Evolutionary conservation across 2,797 vertebrate species (phyloP).

Genomic region (Oreochromis mossambicus): DNA sequence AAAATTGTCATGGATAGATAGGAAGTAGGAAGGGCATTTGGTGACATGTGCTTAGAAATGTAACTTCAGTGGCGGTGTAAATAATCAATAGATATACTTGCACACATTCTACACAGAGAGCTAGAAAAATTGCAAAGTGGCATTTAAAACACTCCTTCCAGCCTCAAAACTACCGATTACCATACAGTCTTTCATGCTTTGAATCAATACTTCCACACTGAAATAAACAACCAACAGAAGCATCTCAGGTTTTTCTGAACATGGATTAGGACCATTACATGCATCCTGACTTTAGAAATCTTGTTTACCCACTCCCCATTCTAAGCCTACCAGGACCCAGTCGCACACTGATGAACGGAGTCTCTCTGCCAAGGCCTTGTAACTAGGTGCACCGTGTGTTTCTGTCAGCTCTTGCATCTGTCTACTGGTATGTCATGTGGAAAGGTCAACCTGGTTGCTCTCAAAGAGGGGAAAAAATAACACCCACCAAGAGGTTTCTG

Average conservation of each 20-base stretch:
- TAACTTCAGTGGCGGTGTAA: slow-evolving; percentile 33
- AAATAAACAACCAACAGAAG: slow-evolving; percentile 27
- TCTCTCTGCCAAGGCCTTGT: slow-evolving; percentile 32
- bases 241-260: slow-evolving; percentile 30
- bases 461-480: slow-evolving; percentile 2
- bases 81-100: slow-evolving; percentile 44
- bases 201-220: slow-evolving; percentile 52
- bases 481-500: slow-evolving; percentile 45
- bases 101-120: slow-evolving; percentile 5
- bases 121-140: slow-evolving; percentile 22
- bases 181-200: slow-evolving; percentile 21
- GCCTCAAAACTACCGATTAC: slow-evolving; percentile 33
- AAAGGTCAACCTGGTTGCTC: slow-evolving; percentile 67
- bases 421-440: slow-evolving; percentile 62
- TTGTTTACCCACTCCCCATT: slow-evolving; percentile 30
- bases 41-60: slow-evolving; percentile 31
- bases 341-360: slow-evolving; percentile 26
- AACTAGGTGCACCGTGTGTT: slow-evolving; percentile 36
- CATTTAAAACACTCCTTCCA: slow-evolving; percentile 23
- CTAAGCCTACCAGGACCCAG: slow-evolving; percentile 8
- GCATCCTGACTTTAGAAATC: slow-evolving; percentile 52
- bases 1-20: background rate
- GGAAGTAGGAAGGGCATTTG: background rate
- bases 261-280: slow-evolving; percentile 41
- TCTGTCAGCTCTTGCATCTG: slow-evolving; percentile 52